Evolutionary conservation across 2,888 invertebrate species (phyloP).

Genomic region (Pristionchus maxplancki): DNA sequence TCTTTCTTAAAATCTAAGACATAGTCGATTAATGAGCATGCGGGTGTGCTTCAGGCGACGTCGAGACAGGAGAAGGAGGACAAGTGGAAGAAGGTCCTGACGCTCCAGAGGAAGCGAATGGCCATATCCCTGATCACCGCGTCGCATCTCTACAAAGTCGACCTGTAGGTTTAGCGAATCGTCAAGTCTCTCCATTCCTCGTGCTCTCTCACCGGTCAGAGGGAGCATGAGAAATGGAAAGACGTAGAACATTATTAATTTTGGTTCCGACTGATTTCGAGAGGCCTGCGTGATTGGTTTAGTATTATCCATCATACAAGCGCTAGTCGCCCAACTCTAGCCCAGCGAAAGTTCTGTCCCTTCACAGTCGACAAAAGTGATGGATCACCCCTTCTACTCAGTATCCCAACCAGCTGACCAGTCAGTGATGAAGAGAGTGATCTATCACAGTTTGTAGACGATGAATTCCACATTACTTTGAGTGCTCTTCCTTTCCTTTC

Average conservation of each 20-base stretch:
- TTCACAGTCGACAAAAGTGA: too few species aligned
- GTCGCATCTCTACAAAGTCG: conserved; percentile 76
- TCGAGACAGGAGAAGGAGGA: conserved; percentile 74
- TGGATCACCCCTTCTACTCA: too few species aligned
- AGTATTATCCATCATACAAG: background rate
- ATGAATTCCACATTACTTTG: too few species aligned
- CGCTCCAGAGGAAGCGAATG: conserved; percentile 77
- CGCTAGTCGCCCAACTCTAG: conserved; percentile 20
- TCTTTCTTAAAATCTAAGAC: background rate
- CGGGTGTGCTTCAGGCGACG: conserved; percentile 66
- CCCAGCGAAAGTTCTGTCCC: background rate
- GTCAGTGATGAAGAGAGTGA: too few species aligned
- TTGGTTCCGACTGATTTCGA: background rate
- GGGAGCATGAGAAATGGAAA: background rate
- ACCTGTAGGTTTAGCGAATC: conserved; percentile 71
- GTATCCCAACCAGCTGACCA: too few species aligned
- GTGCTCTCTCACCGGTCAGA: too few species aligned
- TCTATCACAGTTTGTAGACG: too few species aligned
- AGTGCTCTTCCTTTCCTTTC: background rate
- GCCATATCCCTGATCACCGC: conserved; percentile 77
- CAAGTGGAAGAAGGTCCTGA: conserved; percentile 77
- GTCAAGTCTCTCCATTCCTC: too few species aligned
- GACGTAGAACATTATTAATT: background rate
- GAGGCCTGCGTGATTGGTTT: background rate
- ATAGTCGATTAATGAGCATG: background rate